Evolutionary conservation across 2,113 vertebrate species (phyloP).

Genomic region (Aegypius monachus): DNA sequence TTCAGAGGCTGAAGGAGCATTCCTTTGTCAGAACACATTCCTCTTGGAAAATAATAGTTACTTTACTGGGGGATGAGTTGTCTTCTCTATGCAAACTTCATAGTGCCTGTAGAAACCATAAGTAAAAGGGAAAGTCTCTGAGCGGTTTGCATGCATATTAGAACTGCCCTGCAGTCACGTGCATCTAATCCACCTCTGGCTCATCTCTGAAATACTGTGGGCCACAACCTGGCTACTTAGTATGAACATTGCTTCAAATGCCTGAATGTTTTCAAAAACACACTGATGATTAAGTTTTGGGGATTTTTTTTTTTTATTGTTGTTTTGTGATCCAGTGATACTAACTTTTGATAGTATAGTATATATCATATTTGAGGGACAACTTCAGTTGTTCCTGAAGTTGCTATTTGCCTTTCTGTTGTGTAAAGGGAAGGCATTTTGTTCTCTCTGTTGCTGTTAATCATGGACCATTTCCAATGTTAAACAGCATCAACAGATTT

Average conservation of each 20-base stretch:
- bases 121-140: not conserved
- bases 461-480: not conserved
- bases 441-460: not conserved
- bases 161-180: not conserved
- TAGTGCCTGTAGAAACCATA: not conserved
- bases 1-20: not conserved
- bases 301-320: too few relatives aligned
- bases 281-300: not conserved
- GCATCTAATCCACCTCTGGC: not conserved
- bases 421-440: not conserved
- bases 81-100: not conserved
- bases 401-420: not conserved
- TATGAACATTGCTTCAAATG: not conserved
- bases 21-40: not conserved
- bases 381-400: not conserved
- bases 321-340: not conserved
- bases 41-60: not conserved
- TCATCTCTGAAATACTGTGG: not conserved
- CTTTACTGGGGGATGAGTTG: not conserved
- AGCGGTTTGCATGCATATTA: not conserved
- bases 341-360: not conserved
- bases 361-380: not conserved
- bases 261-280: not conserved
- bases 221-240: not conserved
- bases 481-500: not conserved